A percentile compares a stretch with the other conserved stretches of the same genome.
Conservation (phyloP, 2,797 vertebrate species). For the Takifugu ocellatus region DNA sequence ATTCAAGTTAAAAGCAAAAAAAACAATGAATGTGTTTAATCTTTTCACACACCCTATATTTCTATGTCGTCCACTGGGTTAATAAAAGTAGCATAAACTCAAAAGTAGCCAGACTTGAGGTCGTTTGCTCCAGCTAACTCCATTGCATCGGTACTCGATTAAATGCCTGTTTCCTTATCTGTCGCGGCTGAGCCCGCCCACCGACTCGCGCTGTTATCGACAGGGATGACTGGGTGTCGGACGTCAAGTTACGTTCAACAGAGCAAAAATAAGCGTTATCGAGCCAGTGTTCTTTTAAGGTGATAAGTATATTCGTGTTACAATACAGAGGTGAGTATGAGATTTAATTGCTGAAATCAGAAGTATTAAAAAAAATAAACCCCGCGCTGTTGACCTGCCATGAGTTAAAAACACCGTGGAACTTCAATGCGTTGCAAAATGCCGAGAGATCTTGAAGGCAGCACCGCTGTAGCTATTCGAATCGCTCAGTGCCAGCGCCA, state of each 20-base stretch:
- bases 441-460: constrained; percentile 46
- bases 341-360: background rate
- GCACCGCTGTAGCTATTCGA: constrained; percentile 54
- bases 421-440: constrained; percentile 49
- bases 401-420: constrained; percentile 4
- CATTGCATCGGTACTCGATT: constrained; percentile 47
- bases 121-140: constrained; percentile 28
- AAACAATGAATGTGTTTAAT: background rate
- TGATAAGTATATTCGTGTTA: rapidly evolving
- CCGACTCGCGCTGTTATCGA: constrained; percentile 46
- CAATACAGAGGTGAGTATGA: rapidly evolving
- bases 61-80: background rate
- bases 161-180: constrained; percentile 38
- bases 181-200: constrained; percentile 8
- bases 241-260: constrained; percentile 54
- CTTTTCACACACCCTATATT: background rate
- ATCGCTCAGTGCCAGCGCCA: constrained; percentile 64
- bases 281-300: background rate
- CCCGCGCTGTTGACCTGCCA: rapidly evolving
- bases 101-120: constrained; percentile 25
- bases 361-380: background rate
- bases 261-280: background rate
- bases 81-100: background rate
- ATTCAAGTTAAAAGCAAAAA: constrained; percentile 13
- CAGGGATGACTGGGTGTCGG: constrained; percentile 48